phyloP scores from a whole-genome alignment of 2,113 vertebrate species.

The Perca flavescens region DNA sequence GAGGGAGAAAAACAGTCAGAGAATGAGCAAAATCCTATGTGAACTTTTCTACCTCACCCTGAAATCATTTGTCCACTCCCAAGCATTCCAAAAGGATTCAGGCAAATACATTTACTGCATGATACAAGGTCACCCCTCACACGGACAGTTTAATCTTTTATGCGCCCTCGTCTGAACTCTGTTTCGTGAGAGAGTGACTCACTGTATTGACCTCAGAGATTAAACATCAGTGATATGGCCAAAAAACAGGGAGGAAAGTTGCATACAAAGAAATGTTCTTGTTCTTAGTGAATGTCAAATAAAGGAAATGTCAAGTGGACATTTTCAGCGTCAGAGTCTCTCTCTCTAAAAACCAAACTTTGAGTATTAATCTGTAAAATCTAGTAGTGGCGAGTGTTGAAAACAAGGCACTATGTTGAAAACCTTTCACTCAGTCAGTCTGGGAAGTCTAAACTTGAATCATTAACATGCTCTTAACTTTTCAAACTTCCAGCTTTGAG shows the following conservation, averaged over 20 bases:
- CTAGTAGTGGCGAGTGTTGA: not conserved
- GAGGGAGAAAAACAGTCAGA: conserved; percentile 19
- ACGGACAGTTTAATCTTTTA: conserved; percentile 66
- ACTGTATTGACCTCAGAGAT: conserved; percentile 67
- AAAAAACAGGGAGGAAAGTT: conserved; percentile 49
- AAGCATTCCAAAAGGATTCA: conserved; percentile 54
- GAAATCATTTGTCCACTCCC: conserved; percentile 54
- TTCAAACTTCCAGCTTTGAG: conserved; percentile 32
- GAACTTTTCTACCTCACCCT: conserved; percentile 47
- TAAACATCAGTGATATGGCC: conserved; percentile 48
- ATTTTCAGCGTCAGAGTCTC: conserved; percentile 3
- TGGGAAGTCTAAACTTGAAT: conserved; percentile 34
- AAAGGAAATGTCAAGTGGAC: conserved; percentile 34
- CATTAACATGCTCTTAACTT: conserved; percentile 31
- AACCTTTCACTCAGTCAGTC: conserved; percentile 42
- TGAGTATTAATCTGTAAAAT: conserved; percentile 32
- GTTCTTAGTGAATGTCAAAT: conserved; percentile 28
- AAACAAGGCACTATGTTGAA: conserved; percentile 7
- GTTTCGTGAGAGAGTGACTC: conserved; percentile 70
- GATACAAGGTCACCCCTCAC: conserved; percentile 67
- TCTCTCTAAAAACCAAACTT: conserved; percentile 3
- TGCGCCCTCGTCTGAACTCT: conserved; percentile 65
- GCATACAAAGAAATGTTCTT: conserved; percentile 15
- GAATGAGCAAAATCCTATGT: conserved; percentile 15
- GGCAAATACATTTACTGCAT: conserved; percentile 59